phyloP scores from a whole-genome alignment of 2,113 vertebrate species.

The Apodemus sylvaticus region DNA sequence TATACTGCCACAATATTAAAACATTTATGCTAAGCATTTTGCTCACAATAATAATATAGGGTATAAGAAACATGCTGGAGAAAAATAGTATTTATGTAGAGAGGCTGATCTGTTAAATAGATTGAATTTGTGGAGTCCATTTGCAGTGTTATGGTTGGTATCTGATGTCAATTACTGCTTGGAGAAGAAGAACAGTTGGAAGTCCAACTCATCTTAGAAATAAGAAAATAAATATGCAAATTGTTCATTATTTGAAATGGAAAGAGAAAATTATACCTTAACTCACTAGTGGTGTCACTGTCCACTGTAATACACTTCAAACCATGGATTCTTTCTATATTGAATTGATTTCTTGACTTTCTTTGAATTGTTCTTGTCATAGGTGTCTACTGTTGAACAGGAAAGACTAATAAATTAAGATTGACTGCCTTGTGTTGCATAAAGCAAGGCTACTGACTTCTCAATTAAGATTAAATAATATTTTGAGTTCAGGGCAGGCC shows the following conservation, averaged over 20 bases:
- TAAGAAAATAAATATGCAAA: constrained; percentile 62
- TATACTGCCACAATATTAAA: neutral
- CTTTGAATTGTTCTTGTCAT: constrained; percentile 25
- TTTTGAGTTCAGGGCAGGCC: constrained; percentile 49
- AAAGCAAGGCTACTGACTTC: neutral
- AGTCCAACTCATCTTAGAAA: constrained; percentile 30
- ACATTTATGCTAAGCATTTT: constrained; percentile 24
- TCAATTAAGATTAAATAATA: constrained; percentile 69
- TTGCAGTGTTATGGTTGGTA: constrained; percentile 31
- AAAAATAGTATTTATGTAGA: constrained; percentile 14
- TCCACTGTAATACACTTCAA: constrained; percentile 69
- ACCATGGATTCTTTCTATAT: constrained; percentile 65
- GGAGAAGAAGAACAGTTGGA: constrained; percentile 62
- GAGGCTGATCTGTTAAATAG: constrained; percentile 46
- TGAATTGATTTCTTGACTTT: constrained; percentile 58
- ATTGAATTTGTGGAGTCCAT: constrained; percentile 50
- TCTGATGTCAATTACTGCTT: constrained; percentile 39
- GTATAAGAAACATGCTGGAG: neutral
- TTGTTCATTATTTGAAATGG: constrained; percentile 66
- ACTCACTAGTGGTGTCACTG: constrained; percentile 68
- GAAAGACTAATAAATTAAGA: constrained; percentile 68
- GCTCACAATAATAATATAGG: neutral
- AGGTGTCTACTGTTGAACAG: constrained; percentile 31
- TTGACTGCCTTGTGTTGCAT: neutral
- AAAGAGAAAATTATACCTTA: constrained; percentile 63